Conservation (phyloP, 2,113 vertebrate species). For the Camelus dromedarius region DNA sequence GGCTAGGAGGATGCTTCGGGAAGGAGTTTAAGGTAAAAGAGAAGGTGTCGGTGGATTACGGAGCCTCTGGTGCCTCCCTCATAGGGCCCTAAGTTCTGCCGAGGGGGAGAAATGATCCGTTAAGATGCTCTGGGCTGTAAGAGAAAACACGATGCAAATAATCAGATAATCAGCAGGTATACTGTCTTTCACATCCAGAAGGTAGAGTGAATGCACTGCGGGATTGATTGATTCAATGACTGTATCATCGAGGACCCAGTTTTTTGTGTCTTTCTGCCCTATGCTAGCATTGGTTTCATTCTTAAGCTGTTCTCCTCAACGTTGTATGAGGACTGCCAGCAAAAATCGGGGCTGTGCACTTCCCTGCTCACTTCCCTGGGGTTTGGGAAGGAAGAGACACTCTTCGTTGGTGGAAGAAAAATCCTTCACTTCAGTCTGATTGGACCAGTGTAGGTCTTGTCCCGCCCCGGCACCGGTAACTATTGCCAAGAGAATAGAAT, state of each 20-base stretch:
- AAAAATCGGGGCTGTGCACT: not conserved
- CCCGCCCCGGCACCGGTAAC: not conserved
- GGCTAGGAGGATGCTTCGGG: not conserved
- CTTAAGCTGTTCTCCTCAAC: not conserved
- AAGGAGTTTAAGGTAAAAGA: not conserved
- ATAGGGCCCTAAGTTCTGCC: not conserved
- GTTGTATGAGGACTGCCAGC: not conserved
- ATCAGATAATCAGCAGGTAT: fast-evolving
- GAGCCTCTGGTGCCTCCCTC: not conserved
- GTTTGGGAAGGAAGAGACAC: not conserved
- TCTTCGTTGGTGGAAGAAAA: not conserved
- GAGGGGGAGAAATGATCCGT: not conserved
- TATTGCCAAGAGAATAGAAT: not conserved
- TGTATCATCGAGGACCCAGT: not conserved
- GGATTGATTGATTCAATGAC: not conserved
- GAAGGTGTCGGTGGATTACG: not conserved
- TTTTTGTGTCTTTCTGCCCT: not conserved
- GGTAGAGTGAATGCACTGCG: not conserved
- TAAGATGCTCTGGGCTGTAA: not conserved
- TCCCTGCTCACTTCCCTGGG: not conserved
- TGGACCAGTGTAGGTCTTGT: not conserved
- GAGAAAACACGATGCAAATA: not conserved
- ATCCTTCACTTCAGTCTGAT: not conserved
- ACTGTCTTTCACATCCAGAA: not conserved
- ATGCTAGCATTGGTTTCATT: not conserved